These are phyloP conservation scores for Drosophila watanabei DNA, from an alignment of 1,140 invertebrate species.

Conservation along the genomic window DNA sequence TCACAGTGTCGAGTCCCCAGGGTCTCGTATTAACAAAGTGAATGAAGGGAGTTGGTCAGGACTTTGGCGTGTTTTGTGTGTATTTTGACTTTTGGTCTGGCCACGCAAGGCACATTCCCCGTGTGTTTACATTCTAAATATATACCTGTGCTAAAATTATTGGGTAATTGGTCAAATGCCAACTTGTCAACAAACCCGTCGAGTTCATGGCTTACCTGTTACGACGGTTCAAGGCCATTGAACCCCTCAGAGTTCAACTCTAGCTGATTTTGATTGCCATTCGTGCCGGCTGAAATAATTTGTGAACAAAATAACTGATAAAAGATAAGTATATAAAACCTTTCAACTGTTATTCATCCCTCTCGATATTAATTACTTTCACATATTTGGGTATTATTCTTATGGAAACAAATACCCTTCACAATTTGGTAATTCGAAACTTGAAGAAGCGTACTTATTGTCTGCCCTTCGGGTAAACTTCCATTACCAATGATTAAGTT, in stretches of 20 bases:
- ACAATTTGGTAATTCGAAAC: slow-evolving; percentile 15
- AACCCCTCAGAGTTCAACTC: slow-evolving; percentile 8
- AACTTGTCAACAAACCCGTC: slow-evolving; percentile 40
- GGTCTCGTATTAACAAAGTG: background rate
- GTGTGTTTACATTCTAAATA: slow-evolving; percentile 37
- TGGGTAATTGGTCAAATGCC: slow-evolving; percentile 38
- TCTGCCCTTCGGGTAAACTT: background rate
- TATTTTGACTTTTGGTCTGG: slow-evolving; percentile 13
- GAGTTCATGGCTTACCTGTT: background rate
- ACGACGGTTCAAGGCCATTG: slow-evolving; percentile 7
- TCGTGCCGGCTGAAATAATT: background rate
- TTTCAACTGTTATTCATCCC: background rate
- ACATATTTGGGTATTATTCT: background rate
- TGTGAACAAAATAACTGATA: too few relatives aligned
- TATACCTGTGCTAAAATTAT: slow-evolving; percentile 24
- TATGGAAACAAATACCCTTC: background rate
- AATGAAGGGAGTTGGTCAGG: background rate
- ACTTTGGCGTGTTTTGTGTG: slow-evolving; percentile 31
- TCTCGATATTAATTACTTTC: background rate
- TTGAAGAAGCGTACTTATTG: background rate
- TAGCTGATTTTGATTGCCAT: background rate
- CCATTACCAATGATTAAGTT: slow-evolving; percentile 51
- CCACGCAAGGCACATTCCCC: slow-evolving; percentile 13
- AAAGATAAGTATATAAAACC: background rate
- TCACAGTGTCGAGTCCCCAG: slow-evolving; percentile 34